A percentile compares a stretch with the other conserved stretches of the same genome.
These are phyloP conservation scores for Takifugu bimaculatus DNA, from an alignment of 2,113 vertebrate genomes.

Conservation along the genomic window DNA sequence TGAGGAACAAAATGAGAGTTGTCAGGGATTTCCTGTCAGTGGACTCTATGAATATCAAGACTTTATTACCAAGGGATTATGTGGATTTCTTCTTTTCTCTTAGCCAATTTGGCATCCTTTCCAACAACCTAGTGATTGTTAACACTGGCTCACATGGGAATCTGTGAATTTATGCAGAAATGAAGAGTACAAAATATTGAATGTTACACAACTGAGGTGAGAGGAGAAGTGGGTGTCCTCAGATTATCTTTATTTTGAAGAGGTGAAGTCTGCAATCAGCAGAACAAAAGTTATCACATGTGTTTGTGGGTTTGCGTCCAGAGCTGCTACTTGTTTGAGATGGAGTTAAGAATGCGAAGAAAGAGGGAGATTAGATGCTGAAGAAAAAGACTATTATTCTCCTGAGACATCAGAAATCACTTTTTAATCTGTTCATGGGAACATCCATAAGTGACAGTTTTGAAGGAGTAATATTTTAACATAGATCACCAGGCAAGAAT, in stretches of 20 bases:
- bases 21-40: conserved; percentile 67
- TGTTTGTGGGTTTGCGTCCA: too few relatives aligned
- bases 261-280: too few relatives aligned
- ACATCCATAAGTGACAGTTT: not conserved
- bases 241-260: too few relatives aligned
- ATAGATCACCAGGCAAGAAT: too few relatives aligned
- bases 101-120: conserved; percentile 66
- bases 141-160: conserved; percentile 63
- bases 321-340: too few relatives aligned
- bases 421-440: not conserved
- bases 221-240: not conserved
- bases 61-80: conserved; percentile 66
- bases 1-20: conserved; percentile 42
- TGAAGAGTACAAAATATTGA: conserved; percentile 13
- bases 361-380: too few relatives aligned
- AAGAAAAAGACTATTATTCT: too few relatives aligned
- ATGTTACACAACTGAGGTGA: not conserved
- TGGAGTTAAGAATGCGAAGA: too few relatives aligned
- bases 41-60: conserved; percentile 56
- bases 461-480: too few relatives aligned
- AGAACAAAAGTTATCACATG: too few relatives aligned
- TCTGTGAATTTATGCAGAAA: conserved; percentile 45
- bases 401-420: not conserved
- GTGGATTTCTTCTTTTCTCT: conserved; percentile 65
- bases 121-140: conserved; percentile 62